Percentiles rank a stretch among this genome's conserved stretches.
Evolutionary conservation across 2,113 vertebrate species (phyloP).

Genomic region (Campylorhamphus procurvoides): DNA sequence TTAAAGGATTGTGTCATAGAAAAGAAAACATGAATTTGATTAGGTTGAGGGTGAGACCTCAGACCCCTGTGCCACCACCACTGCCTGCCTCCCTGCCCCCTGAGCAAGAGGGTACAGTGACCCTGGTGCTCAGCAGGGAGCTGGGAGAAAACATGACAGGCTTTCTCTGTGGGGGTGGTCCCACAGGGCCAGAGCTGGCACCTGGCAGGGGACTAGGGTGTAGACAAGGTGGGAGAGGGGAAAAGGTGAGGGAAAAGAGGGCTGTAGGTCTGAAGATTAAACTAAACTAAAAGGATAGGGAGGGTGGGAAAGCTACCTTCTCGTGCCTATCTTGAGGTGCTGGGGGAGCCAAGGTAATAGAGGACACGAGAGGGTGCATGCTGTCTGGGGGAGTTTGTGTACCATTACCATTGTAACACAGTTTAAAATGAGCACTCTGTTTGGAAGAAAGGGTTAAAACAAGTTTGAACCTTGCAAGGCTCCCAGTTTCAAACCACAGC

Average conservation of each 20-base stretch:
- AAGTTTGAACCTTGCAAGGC: neutral
- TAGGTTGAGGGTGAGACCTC: neutral
- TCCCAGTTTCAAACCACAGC: neutral
- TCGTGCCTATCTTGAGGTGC: neutral
- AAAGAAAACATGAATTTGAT: neutral
- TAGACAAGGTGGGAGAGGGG: rapidly evolving
- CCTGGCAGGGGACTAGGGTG: rapidly evolving
- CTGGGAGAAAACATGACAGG: rapidly evolving
- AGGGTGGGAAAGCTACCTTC: neutral
- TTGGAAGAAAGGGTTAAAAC: neutral
- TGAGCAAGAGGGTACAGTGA: neutral
- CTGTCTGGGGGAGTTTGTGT: neutral
- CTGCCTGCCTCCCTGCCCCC: neutral
- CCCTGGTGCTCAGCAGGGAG: rapidly evolving
- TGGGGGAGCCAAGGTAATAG: neutral
- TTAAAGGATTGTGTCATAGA: neutral
- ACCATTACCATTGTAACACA: neutral
- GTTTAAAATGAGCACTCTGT: neutral
- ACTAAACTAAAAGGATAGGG: neutral
- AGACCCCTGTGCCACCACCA: neutral
- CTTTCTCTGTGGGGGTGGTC: neutral
- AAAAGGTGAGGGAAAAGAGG: neutral
- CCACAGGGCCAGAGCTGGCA: rapidly evolving
- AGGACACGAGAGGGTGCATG: rapidly evolving
- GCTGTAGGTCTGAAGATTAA: neutral